Evolutionary conservation across 2,797 vertebrate genomes (phyloP).

Genomic region (Myiotriccus ornatus): DNA sequence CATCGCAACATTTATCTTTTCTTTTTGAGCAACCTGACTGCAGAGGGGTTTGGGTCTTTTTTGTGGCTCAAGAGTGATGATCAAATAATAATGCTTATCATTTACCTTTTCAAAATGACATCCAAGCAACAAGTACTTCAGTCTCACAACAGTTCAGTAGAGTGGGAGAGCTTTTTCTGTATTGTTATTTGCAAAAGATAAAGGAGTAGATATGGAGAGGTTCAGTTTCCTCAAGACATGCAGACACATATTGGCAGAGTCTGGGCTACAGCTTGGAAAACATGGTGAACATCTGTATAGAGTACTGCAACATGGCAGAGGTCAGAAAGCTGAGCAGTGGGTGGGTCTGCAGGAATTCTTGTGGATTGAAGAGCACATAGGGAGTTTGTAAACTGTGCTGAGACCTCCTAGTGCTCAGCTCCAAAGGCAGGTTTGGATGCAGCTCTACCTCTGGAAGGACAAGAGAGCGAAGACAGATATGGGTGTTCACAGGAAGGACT

Average conservation of each 20-base stretch:
- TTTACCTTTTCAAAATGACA: slow-evolving; percentile 9
- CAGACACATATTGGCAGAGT: neutral
- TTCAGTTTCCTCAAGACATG: neutral
- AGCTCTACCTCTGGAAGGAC: neutral
- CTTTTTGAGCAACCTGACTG: slow-evolving; percentile 4
- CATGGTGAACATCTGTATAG: rapidly evolving
- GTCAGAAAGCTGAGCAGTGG: neutral
- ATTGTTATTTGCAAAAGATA: neutral
- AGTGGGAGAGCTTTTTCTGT: neutral
- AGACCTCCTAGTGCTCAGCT: neutral
- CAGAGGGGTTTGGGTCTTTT: neutral
- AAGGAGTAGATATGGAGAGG: neutral
- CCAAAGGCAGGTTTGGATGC: neutral
- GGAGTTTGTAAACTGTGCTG: neutral
- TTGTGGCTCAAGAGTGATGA: neutral
- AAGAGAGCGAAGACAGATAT: neutral
- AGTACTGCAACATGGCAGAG: neutral
- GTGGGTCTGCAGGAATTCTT: neutral
- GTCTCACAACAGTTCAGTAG: neutral
- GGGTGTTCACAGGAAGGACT: neutral
- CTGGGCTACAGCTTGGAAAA: neutral
- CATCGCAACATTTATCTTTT: slow-evolving; percentile 13
- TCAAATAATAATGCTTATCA: slow-evolving; percentile 6
- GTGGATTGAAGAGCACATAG: neutral
- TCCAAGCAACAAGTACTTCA: neutral